Evolutionary conservation across 2,888 invertebrate species (phyloP).

Genomic region (Drosophila basisetae): DNA sequence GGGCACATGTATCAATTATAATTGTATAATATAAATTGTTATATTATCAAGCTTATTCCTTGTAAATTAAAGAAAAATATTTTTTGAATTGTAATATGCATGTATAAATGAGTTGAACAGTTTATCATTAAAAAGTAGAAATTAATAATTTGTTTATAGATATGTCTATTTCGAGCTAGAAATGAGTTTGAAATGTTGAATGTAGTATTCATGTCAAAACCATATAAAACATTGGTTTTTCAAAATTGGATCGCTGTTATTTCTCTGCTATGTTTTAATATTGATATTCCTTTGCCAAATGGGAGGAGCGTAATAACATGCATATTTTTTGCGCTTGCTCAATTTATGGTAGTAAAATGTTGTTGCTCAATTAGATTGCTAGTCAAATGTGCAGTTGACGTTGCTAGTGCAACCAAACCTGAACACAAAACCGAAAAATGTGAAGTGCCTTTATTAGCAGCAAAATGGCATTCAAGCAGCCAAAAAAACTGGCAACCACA

Average conservation of each 20-base stretch:
- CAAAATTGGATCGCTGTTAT: background rate
- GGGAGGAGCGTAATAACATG: background rate
- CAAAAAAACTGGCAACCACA: constrained; percentile 26
- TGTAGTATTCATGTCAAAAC: background rate
- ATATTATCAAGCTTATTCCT: background rate
- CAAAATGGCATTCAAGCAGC: background rate
- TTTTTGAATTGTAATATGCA: background rate
- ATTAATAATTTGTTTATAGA: background rate
- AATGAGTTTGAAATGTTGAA: background rate
- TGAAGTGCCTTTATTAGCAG: constrained; percentile 13
- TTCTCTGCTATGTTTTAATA: background rate
- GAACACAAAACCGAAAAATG: constrained; percentile 6
- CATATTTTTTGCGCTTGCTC: background rate
- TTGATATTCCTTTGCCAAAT: background rate
- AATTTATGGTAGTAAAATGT: background rate
- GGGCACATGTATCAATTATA: background rate
- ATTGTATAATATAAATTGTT: no score
- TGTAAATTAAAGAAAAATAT: background rate
- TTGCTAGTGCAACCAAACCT: background rate
- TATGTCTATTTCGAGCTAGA: background rate
- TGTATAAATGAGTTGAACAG: background rate
- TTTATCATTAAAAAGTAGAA: background rate
- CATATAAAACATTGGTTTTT: background rate
- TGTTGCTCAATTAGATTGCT: background rate
- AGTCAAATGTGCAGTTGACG: background rate